Conservation (phyloP, 2,888 invertebrate genomes). For the Platycheirus rosarum region DNA sequence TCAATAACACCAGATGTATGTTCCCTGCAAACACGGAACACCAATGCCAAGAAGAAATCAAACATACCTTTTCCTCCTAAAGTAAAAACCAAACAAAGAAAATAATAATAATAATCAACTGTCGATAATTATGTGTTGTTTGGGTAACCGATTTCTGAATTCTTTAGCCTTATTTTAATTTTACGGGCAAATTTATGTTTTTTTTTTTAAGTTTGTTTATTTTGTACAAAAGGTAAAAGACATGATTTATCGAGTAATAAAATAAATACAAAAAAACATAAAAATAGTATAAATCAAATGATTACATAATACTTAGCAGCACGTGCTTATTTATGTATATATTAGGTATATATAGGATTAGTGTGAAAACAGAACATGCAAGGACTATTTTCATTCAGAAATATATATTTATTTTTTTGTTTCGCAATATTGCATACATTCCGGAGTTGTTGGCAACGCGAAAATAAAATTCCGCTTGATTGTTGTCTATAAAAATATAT, state of each 20-base stretch:
- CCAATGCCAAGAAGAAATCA: not conserved
- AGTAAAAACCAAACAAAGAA: not conserved
- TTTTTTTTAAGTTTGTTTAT: conserved; percentile 42
- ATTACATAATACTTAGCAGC: conserved; percentile 67
- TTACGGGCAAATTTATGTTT: conserved; percentile 3
- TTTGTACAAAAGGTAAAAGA: conserved; percentile 49
- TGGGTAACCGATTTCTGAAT: conserved; percentile 2
- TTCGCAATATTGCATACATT: conserved; percentile 66
- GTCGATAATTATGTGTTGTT: conserved; percentile 16
- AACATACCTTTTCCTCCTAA: not conserved
- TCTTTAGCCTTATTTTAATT: not conserved
- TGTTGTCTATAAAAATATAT: conserved; percentile 5
- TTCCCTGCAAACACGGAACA: too few relatives aligned
- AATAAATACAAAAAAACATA: conserved; percentile 39
- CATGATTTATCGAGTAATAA: conserved; percentile 50
- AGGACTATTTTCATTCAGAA: conserved; percentile 73
- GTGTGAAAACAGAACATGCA: conserved; percentile 74
- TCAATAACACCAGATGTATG: too few relatives aligned
- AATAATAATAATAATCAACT: too few relatives aligned
- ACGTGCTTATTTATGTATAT: conserved; percentile 68
- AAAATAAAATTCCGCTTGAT: conserved; percentile 28
- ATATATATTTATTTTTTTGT: conserved; percentile 42
- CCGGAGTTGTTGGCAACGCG: conserved; percentile 49
- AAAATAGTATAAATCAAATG: conserved; percentile 40
- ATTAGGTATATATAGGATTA: conserved; percentile 59